phyloP scores from a whole-genome alignment of 2,797 vertebrate genomes.

The Myiotriccus ornatus region DNA sequence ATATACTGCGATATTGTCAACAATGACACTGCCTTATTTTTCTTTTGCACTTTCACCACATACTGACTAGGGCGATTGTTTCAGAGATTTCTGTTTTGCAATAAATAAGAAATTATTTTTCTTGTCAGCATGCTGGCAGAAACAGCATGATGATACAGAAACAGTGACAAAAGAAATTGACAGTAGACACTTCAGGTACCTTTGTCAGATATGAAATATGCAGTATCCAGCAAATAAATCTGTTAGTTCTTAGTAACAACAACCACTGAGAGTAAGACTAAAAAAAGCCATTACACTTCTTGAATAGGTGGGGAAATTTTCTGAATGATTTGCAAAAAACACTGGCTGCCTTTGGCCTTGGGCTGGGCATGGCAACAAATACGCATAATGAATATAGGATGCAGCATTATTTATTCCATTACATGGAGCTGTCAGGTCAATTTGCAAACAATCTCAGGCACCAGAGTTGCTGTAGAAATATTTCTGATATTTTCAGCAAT shows the following conservation, averaged over 20 bases:
- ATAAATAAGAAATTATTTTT: conserved; percentile 32
- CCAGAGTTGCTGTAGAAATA: background rate
- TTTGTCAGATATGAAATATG: conserved; percentile 33
- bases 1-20: background rate
- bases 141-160: conserved; percentile 9
- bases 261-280: background rate
- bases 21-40: background rate
- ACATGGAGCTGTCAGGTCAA: background rate
- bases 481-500: background rate
- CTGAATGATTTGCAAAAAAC: background rate
- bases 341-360: background rate
- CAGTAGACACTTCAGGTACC: background rate
- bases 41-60: background rate
- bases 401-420: background rate
- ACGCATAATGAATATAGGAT: background rate
- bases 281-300: background rate
- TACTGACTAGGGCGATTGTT: conserved; percentile 20
- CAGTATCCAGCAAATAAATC: conserved; percentile 19
- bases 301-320: background rate
- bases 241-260: conserved; percentile 10
- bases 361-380: background rate
- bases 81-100: conserved; percentile 31
- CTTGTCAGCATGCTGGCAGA: conserved; percentile 24
- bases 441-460: background rate
- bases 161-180: conserved; percentile 32